Conservation (phyloP, 1,140 invertebrate genomes). For the Drosophila biarmipes region DNA sequence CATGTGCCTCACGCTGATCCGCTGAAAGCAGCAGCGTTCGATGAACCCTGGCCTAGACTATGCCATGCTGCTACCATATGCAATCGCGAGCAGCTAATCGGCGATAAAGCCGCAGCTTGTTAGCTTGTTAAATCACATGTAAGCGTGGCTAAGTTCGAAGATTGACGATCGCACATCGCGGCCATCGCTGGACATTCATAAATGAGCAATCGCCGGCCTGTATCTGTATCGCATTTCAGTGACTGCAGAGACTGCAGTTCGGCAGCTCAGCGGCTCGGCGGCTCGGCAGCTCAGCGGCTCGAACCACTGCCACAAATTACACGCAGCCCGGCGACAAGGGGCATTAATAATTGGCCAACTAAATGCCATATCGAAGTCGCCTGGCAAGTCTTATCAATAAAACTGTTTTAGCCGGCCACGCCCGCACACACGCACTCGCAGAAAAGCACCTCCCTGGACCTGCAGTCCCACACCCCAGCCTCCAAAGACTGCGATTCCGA, state of each 20-base stretch:
- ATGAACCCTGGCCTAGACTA: slow-evolving; percentile 24
- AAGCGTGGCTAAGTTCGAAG: slow-evolving; percentile 45
- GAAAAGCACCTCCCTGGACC: neutral
- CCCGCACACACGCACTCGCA: slow-evolving; percentile 74
- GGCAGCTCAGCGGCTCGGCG: slow-evolving; percentile 1
- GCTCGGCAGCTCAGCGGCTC: slow-evolving; percentile 3
- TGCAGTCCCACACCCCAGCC: neutral
- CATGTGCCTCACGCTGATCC: slow-evolving; percentile 2
- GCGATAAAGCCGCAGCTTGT: slow-evolving; percentile 69
- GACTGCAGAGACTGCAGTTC: slow-evolving; percentile 1
- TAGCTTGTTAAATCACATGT: slow-evolving; percentile 73
- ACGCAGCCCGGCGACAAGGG: slow-evolving; percentile 71
- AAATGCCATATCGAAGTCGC: slow-evolving; percentile 67
- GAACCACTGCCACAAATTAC: slow-evolving; percentile 79
- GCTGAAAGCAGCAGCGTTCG: slow-evolving; percentile 23
- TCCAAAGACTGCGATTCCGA: slow-evolving; percentile 11
- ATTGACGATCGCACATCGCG: slow-evolving; percentile 53
- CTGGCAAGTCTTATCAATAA: slow-evolving; percentile 78
- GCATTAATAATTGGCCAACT: slow-evolving; percentile 79
- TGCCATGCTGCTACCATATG: slow-evolving; percentile 9
- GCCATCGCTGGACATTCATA: slow-evolving; percentile 66
- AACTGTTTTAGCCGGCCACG: slow-evolving; percentile 66
- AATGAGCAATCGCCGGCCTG: slow-evolving; percentile 34
- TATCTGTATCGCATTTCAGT: slow-evolving; percentile 73
- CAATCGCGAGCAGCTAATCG: slow-evolving; percentile 56